These are phyloP conservation scores for Sipha flava DNA, from an alignment of 1,140 invertebrate species.

Conservation along the genomic window DNA sequence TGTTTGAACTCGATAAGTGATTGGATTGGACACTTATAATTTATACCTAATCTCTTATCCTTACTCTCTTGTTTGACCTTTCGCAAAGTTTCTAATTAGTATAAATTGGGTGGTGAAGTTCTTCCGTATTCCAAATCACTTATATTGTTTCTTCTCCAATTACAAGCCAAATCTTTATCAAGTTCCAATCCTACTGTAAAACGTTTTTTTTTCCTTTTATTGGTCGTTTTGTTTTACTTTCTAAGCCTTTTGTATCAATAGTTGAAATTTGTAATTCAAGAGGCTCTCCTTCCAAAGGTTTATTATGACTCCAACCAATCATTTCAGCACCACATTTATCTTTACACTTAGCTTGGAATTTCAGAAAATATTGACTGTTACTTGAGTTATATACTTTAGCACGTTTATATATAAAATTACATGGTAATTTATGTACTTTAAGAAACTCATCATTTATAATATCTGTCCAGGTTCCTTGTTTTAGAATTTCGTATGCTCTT, in stretches of 20 bases:
- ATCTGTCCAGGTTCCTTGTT: no score
- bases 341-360: neutral
- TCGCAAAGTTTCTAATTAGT: neutral
- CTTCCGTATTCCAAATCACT: neutral
- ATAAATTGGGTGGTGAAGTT: neutral
- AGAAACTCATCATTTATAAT: no score
- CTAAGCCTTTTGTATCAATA: neutral
- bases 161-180: neutral
- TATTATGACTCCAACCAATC: neutral
- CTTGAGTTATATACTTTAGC: no score
- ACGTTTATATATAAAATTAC: no score
- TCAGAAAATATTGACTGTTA: no score
- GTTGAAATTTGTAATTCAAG: neutral
- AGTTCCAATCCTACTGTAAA: neutral
- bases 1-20: neutral
- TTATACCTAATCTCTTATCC: neutral
- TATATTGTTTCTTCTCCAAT: neutral
- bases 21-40: neutral
- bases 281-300: neutral
- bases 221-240: neutral
- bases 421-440: no score
- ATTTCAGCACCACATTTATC: neutral
- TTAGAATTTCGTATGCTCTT: no score
- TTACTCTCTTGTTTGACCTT: neutral
- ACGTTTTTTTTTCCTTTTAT: neutral